Base-by-base conservation (phyloP, 92 coral and sea anemone species). In the Pocillopora grandis region DNA sequence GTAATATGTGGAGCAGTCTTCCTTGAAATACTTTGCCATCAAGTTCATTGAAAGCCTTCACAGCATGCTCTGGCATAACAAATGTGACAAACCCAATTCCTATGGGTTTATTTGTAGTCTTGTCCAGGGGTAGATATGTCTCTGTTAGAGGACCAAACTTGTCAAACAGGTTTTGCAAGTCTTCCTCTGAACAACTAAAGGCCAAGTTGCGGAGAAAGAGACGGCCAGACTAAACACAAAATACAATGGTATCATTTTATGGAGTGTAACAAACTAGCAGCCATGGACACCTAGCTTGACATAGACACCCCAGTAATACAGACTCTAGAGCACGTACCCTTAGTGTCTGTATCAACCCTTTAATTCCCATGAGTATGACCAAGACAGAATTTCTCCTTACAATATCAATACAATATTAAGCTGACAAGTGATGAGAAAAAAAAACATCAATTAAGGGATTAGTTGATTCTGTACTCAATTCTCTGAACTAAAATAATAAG, bases 51-150 rank as follows among this genome's bases (percentile, higher is more conserved):
- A 94, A 94, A 13, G 99, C 98, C 78, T 96, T 91, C 15, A 96
- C 99, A 6, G 99, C 99, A 83, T 96, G 99, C 31, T 96, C 99
- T 18, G 99, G 99, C 94, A 96, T 96, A 70, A 96, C 86, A 67
- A 92, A 94, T 27, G 98, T 96, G 21, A 96, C 93, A 87, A 94
- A 96, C 35, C 96, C 98, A 84, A 96, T 92, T 58, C 98, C 98
- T 42, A 89, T 96, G 36, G 98, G 85, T 73, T 89, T 93, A 86
- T 86, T 89, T 55, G 92, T 92, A 52, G 83, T 84, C 87, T 90
- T 96, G 84, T 96, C 98, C n/a, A 92, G 82, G 5, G 98, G 98
- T 21, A 94, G 90, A 68, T 94, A 89, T 19, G 93, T 97, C 75
- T 96, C 98, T 58, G 98, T 92, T 10, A 95, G 84, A 11, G 96